These are phyloP conservation scores for Eudasyphora cyanicolor DNA, from an alignment of 2,888 invertebrate genomes.

Conservation along the genomic window DNA sequence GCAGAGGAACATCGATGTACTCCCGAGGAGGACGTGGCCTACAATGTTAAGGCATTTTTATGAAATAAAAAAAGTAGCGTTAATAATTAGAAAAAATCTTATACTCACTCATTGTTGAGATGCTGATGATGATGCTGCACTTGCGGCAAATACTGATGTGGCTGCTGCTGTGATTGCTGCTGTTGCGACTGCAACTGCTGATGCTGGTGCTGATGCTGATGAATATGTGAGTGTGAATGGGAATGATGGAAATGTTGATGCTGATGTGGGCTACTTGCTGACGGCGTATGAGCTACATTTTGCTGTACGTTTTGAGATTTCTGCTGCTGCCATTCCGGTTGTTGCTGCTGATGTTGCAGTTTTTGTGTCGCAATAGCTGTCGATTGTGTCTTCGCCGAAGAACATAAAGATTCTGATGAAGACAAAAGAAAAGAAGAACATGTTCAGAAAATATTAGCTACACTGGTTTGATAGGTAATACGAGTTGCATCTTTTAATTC, in stretches of 20 bases:
- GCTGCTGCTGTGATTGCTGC: constrained; percentile 34
- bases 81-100: not conserved
- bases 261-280: constrained; percentile 58
- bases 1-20: constrained; percentile 80
- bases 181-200: constrained; percentile 22
- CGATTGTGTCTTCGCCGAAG: constrained; percentile 77
- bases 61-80: not conserved
- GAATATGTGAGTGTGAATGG: constrained; percentile 68
- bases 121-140: constrained; percentile 65
- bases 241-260: constrained; percentile 73
- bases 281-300: constrained; percentile 66
- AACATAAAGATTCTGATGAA: constrained; percentile 69
- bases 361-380: constrained; percentile 75
- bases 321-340: constrained; percentile 20
- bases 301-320: constrained; percentile 70
- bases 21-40: constrained; percentile 78
- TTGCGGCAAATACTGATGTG: constrained; percentile 62
- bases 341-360: constrained; percentile 69
- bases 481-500: no score
- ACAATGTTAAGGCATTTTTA: constrained; percentile 25
- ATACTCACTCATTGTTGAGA: constrained; percentile 62
- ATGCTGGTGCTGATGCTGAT: constrained; percentile 59
- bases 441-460: not conserved
- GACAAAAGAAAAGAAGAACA: not conserved
- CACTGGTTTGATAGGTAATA: no score